Conservation (phyloP, 2,113 vertebrate species). For the Haemorhous mexicanus region DNA sequence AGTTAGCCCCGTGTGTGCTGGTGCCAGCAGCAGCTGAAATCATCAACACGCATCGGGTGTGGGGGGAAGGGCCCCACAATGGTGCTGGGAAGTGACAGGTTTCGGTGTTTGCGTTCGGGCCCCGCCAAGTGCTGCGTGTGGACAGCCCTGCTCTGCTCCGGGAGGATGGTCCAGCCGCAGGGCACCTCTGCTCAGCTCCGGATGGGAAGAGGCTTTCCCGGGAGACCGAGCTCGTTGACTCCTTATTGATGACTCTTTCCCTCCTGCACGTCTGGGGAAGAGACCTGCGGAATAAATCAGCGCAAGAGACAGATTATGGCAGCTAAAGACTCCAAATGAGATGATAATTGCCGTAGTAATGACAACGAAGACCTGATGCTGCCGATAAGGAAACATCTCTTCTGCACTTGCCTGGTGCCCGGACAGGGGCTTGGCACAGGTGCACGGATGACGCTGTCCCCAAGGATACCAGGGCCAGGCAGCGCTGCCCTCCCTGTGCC, state of each 20-base stretch:
- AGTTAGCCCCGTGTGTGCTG: rapidly evolving
- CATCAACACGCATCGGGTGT: not conserved
- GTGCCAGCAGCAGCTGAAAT: not conserved
- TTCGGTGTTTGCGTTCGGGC: not conserved
- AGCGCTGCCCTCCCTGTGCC: not conserved
- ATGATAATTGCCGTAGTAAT: conserved; percentile 66
- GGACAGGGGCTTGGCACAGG: not conserved
- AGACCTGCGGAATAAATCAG: conserved; percentile 59
- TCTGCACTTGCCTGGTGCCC: not conserved
- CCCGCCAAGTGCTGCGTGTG: rapidly evolving
- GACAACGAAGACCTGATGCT: conserved; percentile 60
- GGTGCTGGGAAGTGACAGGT: not conserved
- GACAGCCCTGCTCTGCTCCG: not conserved
- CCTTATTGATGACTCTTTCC: conserved; percentile 23
- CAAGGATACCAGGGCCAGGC: not conserved
- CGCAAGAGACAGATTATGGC: conserved; percentile 64
- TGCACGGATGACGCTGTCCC: not conserved
- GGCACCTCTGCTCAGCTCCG: not conserved
- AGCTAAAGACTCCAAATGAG: conserved; percentile 69
- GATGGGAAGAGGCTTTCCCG: not conserved
- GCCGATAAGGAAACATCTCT: conserved; percentile 34
- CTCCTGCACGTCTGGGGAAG: conserved; percentile 21
- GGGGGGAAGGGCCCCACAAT: rapidly evolving
- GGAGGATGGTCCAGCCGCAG: not conserved
- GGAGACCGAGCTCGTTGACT: not conserved